Conservation (phyloP, 2,888 invertebrate species). For the Leptopilina drosophilae region DNA sequence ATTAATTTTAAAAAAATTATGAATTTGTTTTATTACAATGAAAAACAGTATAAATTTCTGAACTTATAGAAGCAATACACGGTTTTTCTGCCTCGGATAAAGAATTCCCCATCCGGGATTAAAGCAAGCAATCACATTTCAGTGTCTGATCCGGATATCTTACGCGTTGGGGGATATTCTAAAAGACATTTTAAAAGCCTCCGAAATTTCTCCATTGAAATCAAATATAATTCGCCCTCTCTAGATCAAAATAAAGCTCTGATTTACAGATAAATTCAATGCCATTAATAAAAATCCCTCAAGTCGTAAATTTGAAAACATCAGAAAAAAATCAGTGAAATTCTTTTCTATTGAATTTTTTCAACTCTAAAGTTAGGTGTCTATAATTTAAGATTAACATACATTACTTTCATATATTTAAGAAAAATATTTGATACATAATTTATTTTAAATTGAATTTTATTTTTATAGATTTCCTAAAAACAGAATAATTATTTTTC, state of each 20-base stretch:
- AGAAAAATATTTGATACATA: no score
- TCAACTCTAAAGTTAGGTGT: no score
- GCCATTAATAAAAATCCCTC: constrained; percentile 25
- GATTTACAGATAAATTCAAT: constrained; percentile 24
- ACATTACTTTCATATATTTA: no score
- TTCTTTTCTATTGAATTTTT: no score
- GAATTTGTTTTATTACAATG: no score
- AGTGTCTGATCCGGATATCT: constrained; percentile 8
- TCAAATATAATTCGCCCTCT: neutral
- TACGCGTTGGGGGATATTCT: neutral
- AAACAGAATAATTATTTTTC: no score
- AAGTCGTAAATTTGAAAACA: no score
- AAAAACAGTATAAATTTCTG: neutral
- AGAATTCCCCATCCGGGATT: neutral
- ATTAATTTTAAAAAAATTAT: no score
- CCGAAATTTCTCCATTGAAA: neutral
- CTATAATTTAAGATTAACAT: no score
- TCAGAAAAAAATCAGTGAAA: no score
- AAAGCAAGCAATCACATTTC: constrained; percentile 23
- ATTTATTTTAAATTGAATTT: no score
- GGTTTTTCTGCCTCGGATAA: neutral
- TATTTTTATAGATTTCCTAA: no score
- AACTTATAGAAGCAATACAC: neutral
- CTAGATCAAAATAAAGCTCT: constrained; percentile 11
- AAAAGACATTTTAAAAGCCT: constrained; percentile 14